These are phyloP conservation scores for Fregata magnificens DNA, from an alignment of 2,113 vertebrate genomes.

Conservation along the genomic window DNA sequence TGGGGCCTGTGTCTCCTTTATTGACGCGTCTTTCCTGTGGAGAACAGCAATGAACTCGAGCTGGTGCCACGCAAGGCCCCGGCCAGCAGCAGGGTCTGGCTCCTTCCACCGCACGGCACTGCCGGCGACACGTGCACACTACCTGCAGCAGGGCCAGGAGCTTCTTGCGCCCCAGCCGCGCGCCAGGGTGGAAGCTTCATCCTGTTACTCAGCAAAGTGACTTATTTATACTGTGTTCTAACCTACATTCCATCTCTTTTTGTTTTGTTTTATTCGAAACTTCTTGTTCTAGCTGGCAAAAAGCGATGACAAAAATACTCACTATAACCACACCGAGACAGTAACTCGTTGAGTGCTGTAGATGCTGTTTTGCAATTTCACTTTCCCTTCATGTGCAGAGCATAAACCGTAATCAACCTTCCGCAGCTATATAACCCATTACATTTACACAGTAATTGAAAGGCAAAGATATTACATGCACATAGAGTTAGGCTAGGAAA, in stretches of 20 bases:
- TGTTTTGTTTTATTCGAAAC: background rate
- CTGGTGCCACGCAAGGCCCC: background rate
- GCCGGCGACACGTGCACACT: background rate
- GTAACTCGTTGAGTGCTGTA: background rate
- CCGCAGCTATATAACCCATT: slow-evolving; percentile 12
- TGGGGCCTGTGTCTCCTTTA: background rate
- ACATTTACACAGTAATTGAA: slow-evolving; percentile 7
- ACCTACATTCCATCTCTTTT: background rate
- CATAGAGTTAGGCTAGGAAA: slow-evolving; percentile 32
- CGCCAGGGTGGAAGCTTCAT: background rate
- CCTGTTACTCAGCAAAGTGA: background rate
- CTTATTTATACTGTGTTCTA: slow-evolving; percentile 39
- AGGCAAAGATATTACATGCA: slow-evolving; percentile 25
- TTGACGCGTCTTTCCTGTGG: background rate
- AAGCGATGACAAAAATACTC: background rate
- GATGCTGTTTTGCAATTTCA: background rate
- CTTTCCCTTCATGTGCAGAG: slow-evolving; percentile 29
- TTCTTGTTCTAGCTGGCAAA: slow-evolving; percentile 24
- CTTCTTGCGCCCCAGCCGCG: background rate
- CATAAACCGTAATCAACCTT: background rate
- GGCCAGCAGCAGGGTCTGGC: background rate
- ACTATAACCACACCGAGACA: background rate
- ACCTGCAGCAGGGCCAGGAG: background rate
- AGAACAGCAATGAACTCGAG: background rate
- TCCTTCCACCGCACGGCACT: background rate